Evolutionary conservation across 2,113 vertebrate genomes (phyloP).

Genomic region (Megaptera novaeangliae): DNA sequence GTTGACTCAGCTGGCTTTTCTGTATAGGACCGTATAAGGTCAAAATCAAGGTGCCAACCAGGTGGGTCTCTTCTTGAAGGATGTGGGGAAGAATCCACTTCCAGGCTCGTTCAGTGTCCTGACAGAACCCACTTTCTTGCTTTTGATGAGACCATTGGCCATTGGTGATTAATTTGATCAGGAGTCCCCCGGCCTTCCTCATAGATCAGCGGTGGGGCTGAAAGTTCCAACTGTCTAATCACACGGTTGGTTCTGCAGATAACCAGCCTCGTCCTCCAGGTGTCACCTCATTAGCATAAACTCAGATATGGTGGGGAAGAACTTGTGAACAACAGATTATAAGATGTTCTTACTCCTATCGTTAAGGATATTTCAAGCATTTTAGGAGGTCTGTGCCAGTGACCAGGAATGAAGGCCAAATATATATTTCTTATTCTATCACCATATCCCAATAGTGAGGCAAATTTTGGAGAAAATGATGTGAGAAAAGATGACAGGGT

Average conservation of each 20-base stretch:
- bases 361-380: rapidly evolving
- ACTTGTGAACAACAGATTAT: neutral
- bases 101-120: too few relatives aligned
- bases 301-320: neutral
- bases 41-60: too few relatives aligned
- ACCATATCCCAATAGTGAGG: rapidly evolving
- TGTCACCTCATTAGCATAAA: neutral
- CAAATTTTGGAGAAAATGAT: neutral
- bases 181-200: rapidly evolving
- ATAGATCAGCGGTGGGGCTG: neutral
- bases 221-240: neutral
- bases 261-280: neutral
- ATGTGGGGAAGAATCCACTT: too few relatives aligned
- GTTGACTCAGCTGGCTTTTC: too few relatives aligned
- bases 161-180: too few relatives aligned
- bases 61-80: too few relatives aligned
- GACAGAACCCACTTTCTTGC: too few relatives aligned
- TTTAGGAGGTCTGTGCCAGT: neutral
- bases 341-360: rapidly evolving
- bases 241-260: rapidly evolving
- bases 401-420: rapidly evolving
- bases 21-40: too few relatives aligned
- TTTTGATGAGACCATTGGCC: neutral
- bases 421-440: too few relatives aligned
- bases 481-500: rapidly evolving